A percentile compares a stretch with the other conserved stretches of the same genome.
Conservation (phyloP, 2,113 vertebrate genomes). For the Chamaetylas fuelleborni region DNA sequence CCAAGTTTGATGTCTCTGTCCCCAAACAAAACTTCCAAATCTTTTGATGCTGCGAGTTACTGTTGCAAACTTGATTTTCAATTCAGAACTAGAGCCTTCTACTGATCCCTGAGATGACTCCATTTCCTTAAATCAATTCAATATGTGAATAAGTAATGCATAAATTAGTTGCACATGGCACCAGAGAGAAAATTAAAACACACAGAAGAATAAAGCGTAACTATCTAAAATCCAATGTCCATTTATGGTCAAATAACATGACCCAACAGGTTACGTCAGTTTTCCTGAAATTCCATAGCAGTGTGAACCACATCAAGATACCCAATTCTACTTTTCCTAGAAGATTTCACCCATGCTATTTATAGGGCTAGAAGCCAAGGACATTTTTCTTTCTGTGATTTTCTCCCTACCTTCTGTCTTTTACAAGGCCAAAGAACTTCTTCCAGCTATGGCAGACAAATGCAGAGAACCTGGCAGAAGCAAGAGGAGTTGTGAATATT, state of each 20-base stretch:
- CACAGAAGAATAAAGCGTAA: background rate
- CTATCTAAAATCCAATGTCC: background rate
- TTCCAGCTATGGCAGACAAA: background rate
- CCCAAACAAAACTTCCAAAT: background rate
- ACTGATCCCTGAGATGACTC: slow-evolving; percentile 22
- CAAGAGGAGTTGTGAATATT: background rate
- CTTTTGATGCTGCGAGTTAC: background rate
- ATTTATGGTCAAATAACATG: background rate
- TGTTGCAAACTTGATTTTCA: slow-evolving; percentile 7
- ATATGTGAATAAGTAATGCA: slow-evolving; percentile 55
- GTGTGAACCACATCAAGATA: background rate
- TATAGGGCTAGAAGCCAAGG: background rate
- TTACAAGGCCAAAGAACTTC: background rate
- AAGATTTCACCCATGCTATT: background rate
- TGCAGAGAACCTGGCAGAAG: background rate
- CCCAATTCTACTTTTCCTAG: slow-evolving; percentile 8
- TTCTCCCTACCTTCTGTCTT: background rate
- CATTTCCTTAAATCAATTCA: slow-evolving; percentile 66
- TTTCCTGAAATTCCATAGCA: background rate
- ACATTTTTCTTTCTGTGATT: background rate
- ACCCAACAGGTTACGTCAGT: background rate
- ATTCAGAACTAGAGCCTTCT: slow-evolving; percentile 25
- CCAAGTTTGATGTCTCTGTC: background rate
- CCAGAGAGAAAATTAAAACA: slow-evolving; percentile 14
- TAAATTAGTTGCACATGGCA: slow-evolving; percentile 67